These are phyloP conservation scores for Eunapius fragilis DNA, from an alignment of 37 sponge, comb jelly and placozoan genomes.

Conservation along the genomic window DNA sequence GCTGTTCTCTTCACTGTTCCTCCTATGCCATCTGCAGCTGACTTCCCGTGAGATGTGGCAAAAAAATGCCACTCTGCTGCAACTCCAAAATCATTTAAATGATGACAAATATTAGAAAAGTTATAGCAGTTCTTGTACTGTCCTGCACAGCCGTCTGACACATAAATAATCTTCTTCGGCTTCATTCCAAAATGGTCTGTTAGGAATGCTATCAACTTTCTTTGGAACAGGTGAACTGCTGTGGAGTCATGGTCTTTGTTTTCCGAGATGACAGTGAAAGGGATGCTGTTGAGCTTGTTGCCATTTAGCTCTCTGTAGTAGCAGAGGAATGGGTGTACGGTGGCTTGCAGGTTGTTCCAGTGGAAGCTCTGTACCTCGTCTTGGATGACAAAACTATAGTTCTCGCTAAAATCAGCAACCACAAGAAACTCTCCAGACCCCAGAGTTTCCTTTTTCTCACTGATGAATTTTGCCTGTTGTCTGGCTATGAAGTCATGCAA, in stretches of 20 bases:
- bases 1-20: conserved; percentile 66
- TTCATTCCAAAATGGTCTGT: neutral
- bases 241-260: conserved; percentile 46
- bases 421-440: conserved; percentile 32
- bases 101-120: conserved; percentile 15
- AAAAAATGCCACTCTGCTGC: conserved; percentile 33
- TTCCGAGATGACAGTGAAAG: conserved; percentile 46
- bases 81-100: conserved; percentile 24
- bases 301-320: conserved; percentile 9
- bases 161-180: conserved; percentile 29
- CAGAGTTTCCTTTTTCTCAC: conserved; percentile 18
- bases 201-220: conserved; percentile 42
- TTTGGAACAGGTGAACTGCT: conserved; percentile 48
- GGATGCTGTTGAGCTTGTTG: conserved; percentile 29
- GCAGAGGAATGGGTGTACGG: conserved; percentile 59
- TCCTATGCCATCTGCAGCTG: conserved; percentile 64
- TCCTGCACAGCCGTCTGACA: conserved; percentile 53
- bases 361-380: conserved; percentile 61
- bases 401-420: conserved; percentile 50
- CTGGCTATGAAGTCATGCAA: conserved; percentile 39
- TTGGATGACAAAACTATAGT: conserved; percentile 63
- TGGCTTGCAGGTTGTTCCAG: conserved; percentile 70
- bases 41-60: conserved; percentile 49
- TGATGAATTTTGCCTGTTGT: conserved; percentile 37
- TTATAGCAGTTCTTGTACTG: conserved; percentile 17